Base-by-base conservation (phyloP, 2,888 invertebrate species). In the Crioceris asparagi region DNA sequence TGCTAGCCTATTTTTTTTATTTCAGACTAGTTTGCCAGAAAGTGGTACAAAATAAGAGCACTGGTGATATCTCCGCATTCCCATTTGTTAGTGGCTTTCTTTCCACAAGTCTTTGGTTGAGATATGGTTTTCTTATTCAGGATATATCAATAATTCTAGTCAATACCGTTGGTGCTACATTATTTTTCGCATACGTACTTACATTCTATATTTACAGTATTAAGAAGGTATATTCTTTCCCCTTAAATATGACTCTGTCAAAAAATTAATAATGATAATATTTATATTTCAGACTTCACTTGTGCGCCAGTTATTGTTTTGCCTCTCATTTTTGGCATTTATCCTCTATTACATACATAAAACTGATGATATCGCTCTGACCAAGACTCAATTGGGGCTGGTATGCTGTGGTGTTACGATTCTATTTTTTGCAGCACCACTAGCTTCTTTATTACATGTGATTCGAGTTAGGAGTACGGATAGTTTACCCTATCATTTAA, bases 401-500 rank as follows among this genome's bases (percentile, higher is more conserved):
- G 56, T 77, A 32, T 79, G 85, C 50, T 83, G 84, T 61, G 60
- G 73, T 17, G 69, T 87, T 32, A 86, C 88, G 1, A 72, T 88
- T 34, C 54, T 85, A 43, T 85, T 86, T 53, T 81, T 88, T 58
- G 85, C 83, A 15, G 80, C 90, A 8, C 91, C 90, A 4, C 69
- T 91, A 48, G 79, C 79, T 35, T 80, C 82, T 58, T 62, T 90
- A 49, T 67, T 83, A 21, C 79, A 90, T 66, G 91, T 94, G 3
- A 68, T 92, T 36, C 74, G 70, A 60, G 74, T 79, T 4, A 83
- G 79, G 61, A 86, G 75, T 59, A 80, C 88, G 0, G 88, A 90
- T 53, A 83, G 81, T 59, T 70, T 94, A 52, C 92, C 93, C 17
- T 84, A 90, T 59, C 84, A 87, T 3, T 71, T 93, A 55, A 91